Evolutionary conservation across 1,140 invertebrate genomes (phyloP).

Genomic region (Cyrtorhinus lividipennis): DNA sequence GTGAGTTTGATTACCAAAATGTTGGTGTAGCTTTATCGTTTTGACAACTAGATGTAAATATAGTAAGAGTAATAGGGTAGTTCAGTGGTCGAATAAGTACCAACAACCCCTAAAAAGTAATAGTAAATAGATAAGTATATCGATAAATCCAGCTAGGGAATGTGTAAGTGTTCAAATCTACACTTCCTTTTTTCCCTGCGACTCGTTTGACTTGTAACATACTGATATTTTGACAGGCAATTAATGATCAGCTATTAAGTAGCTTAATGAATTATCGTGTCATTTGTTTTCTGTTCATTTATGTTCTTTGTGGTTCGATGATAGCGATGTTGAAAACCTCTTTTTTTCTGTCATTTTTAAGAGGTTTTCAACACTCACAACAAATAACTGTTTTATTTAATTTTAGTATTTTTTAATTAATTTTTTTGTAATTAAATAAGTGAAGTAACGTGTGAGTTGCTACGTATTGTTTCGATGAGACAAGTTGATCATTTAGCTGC

Average conservation of each 20-base stretch:
- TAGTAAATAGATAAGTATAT: too few relatives aligned
- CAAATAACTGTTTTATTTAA: background rate
- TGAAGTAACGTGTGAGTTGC: background rate
- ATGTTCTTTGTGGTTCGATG: background rate
- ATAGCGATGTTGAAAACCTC: background rate
- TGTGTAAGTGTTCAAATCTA: background rate
- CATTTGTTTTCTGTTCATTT: background rate
- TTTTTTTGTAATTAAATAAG: background rate
- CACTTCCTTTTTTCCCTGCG: background rate
- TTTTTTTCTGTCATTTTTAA: slow-evolving; percentile 9
- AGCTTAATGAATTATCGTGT: background rate
- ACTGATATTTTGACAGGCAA: background rate
- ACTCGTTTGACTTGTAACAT: too few relatives aligned
- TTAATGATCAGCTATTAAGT: background rate
- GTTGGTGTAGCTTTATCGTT: too few relatives aligned
- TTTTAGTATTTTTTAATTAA: background rate
- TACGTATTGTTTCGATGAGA: background rate
- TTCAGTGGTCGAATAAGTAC: too few relatives aligned
- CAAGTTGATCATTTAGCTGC: background rate
- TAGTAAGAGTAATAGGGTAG: too few relatives aligned
- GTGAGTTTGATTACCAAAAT: too few relatives aligned
- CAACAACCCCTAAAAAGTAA: too few relatives aligned
- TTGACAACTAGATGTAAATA: too few relatives aligned
- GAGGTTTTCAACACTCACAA: background rate
- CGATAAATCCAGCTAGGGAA: too few relatives aligned